Conservation (phyloP, 2,888 invertebrate species). For the Trachelus tabidus region DNA sequence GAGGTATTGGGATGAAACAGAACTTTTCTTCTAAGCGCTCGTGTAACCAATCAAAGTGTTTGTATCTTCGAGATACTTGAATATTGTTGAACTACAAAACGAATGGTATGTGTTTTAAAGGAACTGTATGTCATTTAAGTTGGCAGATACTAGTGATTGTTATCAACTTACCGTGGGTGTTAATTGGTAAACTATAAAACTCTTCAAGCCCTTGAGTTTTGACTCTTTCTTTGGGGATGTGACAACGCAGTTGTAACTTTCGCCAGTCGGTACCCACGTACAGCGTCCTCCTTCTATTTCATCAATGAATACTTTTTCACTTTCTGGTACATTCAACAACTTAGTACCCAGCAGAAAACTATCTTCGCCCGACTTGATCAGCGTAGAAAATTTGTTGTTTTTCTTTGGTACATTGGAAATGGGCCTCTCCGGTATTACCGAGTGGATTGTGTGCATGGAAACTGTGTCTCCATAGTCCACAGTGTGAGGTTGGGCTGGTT, state of each 20-base stretch:
- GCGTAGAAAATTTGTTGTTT: conserved; percentile 85
- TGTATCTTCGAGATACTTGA: conserved; percentile 94
- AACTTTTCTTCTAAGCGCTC: conserved; percentile 94
- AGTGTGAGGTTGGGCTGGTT: conserved; percentile 45
- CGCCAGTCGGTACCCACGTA: conserved; percentile 80
- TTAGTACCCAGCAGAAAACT: conserved; percentile 86
- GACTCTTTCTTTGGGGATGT: conserved; percentile 97
- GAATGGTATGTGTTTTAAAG: neutral
- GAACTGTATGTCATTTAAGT: neutral
- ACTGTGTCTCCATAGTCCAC: conserved; percentile 62
- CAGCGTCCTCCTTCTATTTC: conserved; percentile 78
- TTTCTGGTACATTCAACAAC: conserved; percentile 76
- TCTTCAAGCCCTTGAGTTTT: conserved; percentile 97
- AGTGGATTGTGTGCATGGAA: conserved; percentile 70
- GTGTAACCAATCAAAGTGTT: conserved; percentile 99
- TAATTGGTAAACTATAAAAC: conserved; percentile 95
- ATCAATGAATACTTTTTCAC: conserved; percentile 78
- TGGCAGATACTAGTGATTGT: neutral
- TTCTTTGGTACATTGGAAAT: conserved; percentile 72
- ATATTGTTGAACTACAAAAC: conserved; percentile 82
- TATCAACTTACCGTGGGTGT: conserved; percentile 80
- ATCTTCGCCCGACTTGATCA: conserved; percentile 91
- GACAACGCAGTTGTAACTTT: conserved; percentile 86
- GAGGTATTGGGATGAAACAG: conserved; percentile 93
- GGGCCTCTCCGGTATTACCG: conserved; percentile 72